Conservation (phyloP, 2,888 invertebrate species). For the Myopa tessellatipennis region DNA sequence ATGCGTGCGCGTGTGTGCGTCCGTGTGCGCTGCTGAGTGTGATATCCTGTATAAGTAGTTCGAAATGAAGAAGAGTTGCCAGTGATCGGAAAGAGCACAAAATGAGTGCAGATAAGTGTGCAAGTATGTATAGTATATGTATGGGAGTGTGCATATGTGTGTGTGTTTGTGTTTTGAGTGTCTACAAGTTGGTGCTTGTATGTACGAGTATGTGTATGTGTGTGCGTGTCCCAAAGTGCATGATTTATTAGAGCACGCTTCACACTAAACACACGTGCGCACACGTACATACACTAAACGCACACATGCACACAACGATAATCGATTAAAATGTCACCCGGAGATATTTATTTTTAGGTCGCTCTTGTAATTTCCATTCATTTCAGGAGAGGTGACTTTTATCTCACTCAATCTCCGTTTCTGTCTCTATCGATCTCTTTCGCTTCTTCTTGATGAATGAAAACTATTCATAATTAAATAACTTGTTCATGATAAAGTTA, state of each 20-base stretch:
- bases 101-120: neutral
- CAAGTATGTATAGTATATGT: neutral
- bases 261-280: neutral
- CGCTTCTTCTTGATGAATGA: too few relatives aligned
- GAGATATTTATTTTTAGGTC: neutral
- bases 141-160: neutral
- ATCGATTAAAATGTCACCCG: too few relatives aligned
- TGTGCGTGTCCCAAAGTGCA: neutral
- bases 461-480: too few relatives aligned
- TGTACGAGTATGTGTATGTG: neutral
- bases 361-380: neutral
- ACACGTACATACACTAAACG: neutral
- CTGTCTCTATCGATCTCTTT: too few relatives aligned
- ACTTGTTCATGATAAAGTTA: too few relatives aligned
- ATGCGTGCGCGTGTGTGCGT: neutral
- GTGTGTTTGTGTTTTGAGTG: neutral
- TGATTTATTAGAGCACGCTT: constrained; percentile 10
- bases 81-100: neutral
- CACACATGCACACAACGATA: neutral
- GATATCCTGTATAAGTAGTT: constrained; percentile 16
- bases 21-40: neutral
- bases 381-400: neutral
- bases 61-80: neutral
- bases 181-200: constrained; percentile 1
- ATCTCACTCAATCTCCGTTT: too few relatives aligned